Evolutionary conservation across 2,113 vertebrate species (phyloP).

Genomic region (Mormyrus iriodes): DNA sequence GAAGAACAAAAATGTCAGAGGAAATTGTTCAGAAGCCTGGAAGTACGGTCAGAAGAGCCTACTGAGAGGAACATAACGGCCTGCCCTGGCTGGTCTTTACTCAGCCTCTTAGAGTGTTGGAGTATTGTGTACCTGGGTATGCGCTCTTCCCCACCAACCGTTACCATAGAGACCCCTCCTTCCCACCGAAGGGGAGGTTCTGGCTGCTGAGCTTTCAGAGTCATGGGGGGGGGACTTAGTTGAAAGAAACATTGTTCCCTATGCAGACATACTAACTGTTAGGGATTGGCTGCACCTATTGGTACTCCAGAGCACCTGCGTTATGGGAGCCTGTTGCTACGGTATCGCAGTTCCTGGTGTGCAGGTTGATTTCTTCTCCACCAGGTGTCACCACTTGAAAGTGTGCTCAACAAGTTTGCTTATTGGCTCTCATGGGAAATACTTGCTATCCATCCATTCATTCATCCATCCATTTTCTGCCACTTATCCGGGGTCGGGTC

Average conservation of each 20-base stretch:
- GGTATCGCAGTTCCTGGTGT: not conserved
- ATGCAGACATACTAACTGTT: not conserved
- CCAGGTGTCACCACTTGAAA: not conserved
- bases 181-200: slow-evolving; percentile 54
- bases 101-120: slow-evolving; percentile 32
- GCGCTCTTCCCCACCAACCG: slow-evolving; percentile 46
- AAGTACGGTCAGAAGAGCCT: slow-evolving; percentile 5
- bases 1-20: not conserved
- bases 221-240: slow-evolving; percentile 49
- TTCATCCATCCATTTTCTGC: too few species aligned
- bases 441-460: too few species aligned
- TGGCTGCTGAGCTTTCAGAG: slow-evolving; percentile 53
- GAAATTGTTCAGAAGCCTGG: not conserved
- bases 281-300: slow-evolving; percentile 29
- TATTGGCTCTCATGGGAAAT: not conserved
- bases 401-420: too few species aligned
- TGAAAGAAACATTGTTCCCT: slow-evolving; percentile 52
- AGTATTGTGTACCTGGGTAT: slow-evolving; percentile 63
- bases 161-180: slow-evolving; percentile 70
- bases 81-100: slow-evolving; percentile 33
- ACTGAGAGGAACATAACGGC: slow-evolving; percentile 31
- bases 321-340: slow-evolving; percentile 45
- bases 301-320: slow-evolving; percentile 44
- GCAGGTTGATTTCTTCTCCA: not conserved
- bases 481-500: too few species aligned